A percentile compares a stretch with the other conserved stretches of the same genome.
phyloP scores from a whole-genome alignment of 1,140 invertebrate genomes.

The Cherax destructor region DNA sequence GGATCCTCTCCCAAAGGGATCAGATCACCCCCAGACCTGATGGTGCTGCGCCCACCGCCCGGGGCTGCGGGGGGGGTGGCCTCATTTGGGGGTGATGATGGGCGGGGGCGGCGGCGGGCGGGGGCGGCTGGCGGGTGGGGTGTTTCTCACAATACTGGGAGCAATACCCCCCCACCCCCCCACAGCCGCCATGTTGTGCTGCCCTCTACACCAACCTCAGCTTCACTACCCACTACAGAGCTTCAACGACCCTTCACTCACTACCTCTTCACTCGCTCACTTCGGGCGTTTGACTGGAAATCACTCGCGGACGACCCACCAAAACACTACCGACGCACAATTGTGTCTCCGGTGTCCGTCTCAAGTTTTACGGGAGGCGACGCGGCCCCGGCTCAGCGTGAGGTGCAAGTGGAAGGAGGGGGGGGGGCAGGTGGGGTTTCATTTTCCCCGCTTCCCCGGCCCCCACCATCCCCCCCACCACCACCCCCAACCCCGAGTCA shows the following conservation, averaged over 20 bases:
- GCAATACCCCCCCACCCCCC: slow-evolving; percentile 30
- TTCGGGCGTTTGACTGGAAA: slow-evolving; percentile 47
- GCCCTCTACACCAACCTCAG: slow-evolving; percentile 21
- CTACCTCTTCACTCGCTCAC: slow-evolving; percentile 30
- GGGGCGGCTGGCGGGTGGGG: slow-evolving; percentile 21
- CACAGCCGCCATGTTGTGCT: slow-evolving; percentile 26
- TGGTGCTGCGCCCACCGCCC: neutral
- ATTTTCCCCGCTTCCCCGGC: slow-evolving; percentile 23
- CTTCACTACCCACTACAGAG: neutral
- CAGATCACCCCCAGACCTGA: slow-evolving; percentile 49
- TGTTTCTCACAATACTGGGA: slow-evolving; percentile 50
- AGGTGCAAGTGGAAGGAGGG: slow-evolving; percentile 69
- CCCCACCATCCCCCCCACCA: slow-evolving; percentile 16
- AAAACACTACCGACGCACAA: slow-evolving; percentile 55
- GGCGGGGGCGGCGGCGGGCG: slow-evolving; percentile 45
- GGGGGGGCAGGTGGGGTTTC: slow-evolving; percentile 51
- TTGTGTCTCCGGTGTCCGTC: slow-evolving; percentile 60
- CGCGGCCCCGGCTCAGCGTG: slow-evolving; percentile 63
- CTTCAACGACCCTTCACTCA: slow-evolving; percentile 4
- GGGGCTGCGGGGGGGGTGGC: slow-evolving; percentile 5
- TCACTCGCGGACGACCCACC: slow-evolving; percentile 58
- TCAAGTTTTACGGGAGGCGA: slow-evolving; percentile 69
- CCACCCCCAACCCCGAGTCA: slow-evolving; percentile 30
- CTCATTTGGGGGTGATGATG: slow-evolving; percentile 38
- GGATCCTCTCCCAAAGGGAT: slow-evolving; percentile 62